Base-by-base conservation (phyloP, 2,113 vertebrate species). In the Poeciliopsis retropinna region DNA sequence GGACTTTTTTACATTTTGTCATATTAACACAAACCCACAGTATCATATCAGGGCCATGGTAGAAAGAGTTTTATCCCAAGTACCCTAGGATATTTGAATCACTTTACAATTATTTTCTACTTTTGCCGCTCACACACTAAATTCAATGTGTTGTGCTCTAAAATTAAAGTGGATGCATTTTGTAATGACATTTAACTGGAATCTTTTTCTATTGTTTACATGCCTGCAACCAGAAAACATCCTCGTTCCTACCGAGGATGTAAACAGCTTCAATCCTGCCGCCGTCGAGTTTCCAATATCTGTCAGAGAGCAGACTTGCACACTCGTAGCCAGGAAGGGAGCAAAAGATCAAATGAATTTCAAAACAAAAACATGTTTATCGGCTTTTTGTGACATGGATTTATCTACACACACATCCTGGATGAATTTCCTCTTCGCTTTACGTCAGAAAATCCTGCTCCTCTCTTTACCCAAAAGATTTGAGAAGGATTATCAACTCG, bases 401-500 rank as follows among this genome's bases (percentile, higher is more conserved):
- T 57, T 67, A 81, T 76, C 69, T 79, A 71, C 88, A 82, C 83
- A 79, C 75, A 86, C 76, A 90, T 88, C 79, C 80, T 85, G 85
- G 27, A 87, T 73, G 83, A 86, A 72, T 75, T 70, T 37, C 72
- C 75, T 73, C 61, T 82, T 66, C 79, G 70, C 80, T 82, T 87
- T 57, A 83, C 9, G 19, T 65, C 76, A 78, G 64, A 73, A 62
- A 77, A 85, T 47, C 72, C 60, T 28, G 30, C 66, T 64, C 37
- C 44, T 71, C 67, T 57, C 29, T 54, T 39, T 32, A 77, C 39
- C 51, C 32, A 63, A 27, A 76, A 47, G 70, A 87, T 62, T 71
- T 3, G 64, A 71, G 73, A 15, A 5, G 70, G 19, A 82, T 85
- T 87, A 87, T 94, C 90, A 88, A 86, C 86, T 88, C 87, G 81